Conservation (phyloP, 2,888 invertebrate species). For the Lobophora halterata region DNA sequence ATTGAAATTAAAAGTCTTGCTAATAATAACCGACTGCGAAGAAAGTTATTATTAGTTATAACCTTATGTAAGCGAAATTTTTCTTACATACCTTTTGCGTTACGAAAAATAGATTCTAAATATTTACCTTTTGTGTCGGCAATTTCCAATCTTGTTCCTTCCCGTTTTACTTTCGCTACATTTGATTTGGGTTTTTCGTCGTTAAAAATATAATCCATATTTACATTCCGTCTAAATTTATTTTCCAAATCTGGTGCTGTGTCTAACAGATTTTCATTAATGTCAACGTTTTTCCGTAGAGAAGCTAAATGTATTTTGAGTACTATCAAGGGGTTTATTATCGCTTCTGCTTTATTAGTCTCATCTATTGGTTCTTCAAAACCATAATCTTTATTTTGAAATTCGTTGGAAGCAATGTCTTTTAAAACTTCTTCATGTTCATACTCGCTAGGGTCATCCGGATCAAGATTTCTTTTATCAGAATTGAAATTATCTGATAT, state of each 20-base stretch:
- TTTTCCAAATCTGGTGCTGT: constrained; percentile 34
- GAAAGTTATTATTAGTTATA: too few relatives aligned
- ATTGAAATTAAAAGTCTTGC: too few relatives aligned
- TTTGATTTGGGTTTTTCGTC: constrained; percentile 43
- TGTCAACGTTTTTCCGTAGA: constrained; percentile 44
- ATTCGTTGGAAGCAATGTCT: constrained; percentile 46
- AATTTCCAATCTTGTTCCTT: constrained; percentile 39
- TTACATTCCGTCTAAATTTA: constrained; percentile 32
- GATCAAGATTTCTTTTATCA: constrained; percentile 46
- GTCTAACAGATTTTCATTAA: constrained; percentile 35
- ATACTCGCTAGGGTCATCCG: constrained; percentile 41
- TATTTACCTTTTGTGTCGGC: constrained; percentile 37
- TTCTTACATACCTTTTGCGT: constrained; percentile 36
- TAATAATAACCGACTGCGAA: too few relatives aligned
- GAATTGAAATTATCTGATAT: constrained; percentile 38
- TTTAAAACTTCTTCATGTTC: constrained; percentile 32
- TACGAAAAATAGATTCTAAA: too few relatives aligned
- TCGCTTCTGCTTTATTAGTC: constrained; percentile 36
- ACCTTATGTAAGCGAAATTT: constrained; percentile 2
- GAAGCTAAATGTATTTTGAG: constrained; percentile 62
- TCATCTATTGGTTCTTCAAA: constrained; percentile 44
- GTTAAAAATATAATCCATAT: constrained; percentile 32
- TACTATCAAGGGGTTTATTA: constrained; percentile 57
- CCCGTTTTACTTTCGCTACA: constrained; percentile 52
- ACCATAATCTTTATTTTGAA: constrained; percentile 38